A percentile compares a stretch with the other conserved stretches of the same genome.
Evolutionary conservation across 2,797 vertebrate species (phyloP).

Genomic region (Limnodromus scolopaceus): DNA sequence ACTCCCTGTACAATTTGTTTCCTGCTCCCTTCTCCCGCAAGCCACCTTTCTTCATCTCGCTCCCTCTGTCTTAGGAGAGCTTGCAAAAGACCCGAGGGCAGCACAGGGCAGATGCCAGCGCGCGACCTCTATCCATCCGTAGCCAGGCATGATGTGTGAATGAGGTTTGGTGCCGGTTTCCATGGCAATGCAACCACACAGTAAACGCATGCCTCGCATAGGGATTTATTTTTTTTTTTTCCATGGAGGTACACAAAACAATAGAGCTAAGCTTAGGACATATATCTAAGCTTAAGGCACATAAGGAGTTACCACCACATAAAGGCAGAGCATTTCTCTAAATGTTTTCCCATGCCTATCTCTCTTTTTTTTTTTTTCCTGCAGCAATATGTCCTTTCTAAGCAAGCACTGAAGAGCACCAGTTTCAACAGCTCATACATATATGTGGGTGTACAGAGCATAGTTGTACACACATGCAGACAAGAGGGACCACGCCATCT

Average conservation of each 20-base stretch:
- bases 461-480: not conserved
- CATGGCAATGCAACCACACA: conserved; percentile 58
- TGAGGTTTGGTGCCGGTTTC: conserved; percentile 60
- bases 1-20: rapidly evolving
- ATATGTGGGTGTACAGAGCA: not conserved
- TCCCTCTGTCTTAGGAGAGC: not conserved
- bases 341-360: not conserved
- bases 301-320: not conserved
- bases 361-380: not conserved
- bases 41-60: not conserved
- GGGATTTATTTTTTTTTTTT: not conserved
- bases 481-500: not conserved
- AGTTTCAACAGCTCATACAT: not conserved
- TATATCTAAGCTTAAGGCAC: not conserved
- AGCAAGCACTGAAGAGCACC: not conserved
- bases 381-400: not conserved
- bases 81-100: conserved; percentile 24
- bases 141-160: conserved; percentile 20
- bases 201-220: not conserved
- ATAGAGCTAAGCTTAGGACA: not conserved
- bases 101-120: conserved; percentile 47
- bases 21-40: not conserved
- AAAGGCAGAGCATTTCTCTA: not conserved
- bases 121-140: not conserved
- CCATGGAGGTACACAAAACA: not conserved